Evolutionary conservation across 1,140 invertebrate species (phyloP).

Genomic region (Wasmannia auropunctata): DNA sequence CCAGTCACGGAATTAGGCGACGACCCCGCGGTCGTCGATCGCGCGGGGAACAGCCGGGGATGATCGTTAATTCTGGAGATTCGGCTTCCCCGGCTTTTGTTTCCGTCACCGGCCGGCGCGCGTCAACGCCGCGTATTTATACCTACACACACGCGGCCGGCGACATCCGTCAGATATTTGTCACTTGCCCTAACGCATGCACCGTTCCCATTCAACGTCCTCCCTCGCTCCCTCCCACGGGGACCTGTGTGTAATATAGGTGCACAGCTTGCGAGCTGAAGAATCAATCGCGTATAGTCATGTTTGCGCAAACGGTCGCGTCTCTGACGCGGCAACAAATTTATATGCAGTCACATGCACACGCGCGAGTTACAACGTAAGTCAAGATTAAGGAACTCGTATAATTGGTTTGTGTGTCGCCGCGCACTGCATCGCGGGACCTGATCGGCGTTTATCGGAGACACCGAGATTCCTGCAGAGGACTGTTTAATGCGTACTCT

Average conservation of each 20-base stretch:
- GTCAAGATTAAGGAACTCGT: neutral
- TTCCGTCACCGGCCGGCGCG: neutral
- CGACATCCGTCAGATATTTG: conserved; percentile 16
- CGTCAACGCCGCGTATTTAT: conserved; percentile 3
- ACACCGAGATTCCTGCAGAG: neutral
- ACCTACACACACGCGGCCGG: neutral
- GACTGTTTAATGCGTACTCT: neutral
- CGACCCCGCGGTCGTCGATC: neutral
- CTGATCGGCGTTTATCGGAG: neutral
- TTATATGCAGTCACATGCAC: neutral
- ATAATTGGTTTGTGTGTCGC: neutral
- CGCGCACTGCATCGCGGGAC: neutral
- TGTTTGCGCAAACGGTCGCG: neutral
- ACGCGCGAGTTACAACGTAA: neutral
- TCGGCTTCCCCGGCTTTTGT: conserved; percentile 4
- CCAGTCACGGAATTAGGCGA: conserved; percentile 45
- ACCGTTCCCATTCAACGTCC: neutral
- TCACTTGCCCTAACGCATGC: neutral
- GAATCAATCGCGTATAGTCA: neutral
- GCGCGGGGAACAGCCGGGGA: neutral
- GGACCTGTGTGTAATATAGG: too few species aligned
- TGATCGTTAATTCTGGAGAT: conserved; percentile 36
- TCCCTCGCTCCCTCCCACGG: neutral
- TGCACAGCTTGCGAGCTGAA: neutral
- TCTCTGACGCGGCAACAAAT: neutral